Evolutionary conservation across 2,888 invertebrate genomes (phyloP).

Genomic region (Drymonia ruficornis): DNA sequence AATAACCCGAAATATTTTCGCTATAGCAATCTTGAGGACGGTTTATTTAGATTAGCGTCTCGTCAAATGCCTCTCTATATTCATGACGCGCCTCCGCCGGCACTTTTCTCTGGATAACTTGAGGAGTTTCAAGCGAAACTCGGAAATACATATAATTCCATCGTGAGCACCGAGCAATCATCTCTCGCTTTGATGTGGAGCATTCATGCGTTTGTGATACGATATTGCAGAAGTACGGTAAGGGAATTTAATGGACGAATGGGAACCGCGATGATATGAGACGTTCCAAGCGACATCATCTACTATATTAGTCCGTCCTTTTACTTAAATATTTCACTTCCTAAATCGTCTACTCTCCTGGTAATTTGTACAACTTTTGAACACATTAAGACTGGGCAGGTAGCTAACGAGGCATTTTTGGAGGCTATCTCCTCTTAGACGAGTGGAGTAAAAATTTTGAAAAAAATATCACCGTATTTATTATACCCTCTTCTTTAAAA

Average conservation of each 20-base stretch:
- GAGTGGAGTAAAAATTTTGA: too few species aligned
- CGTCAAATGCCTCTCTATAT: conserved; percentile 55
- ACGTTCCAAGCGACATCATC: too few species aligned
- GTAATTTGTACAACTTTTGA: too few species aligned
- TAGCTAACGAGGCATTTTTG: too few species aligned
- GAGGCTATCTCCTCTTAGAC: too few species aligned
- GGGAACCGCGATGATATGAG: conserved; percentile 5
- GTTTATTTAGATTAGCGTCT: conserved; percentile 65
- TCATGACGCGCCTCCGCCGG: conserved; percentile 51
- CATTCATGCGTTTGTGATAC: conserved; percentile 35
- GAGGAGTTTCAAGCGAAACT: conserved; percentile 43
- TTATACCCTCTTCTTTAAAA: too few species aligned
- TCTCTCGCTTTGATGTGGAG: conserved; percentile 37
- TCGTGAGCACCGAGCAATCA: conserved; percentile 39
- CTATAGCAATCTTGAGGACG: conserved; percentile 47
- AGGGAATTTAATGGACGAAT: conserved; percentile 12
- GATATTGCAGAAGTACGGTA: conserved; percentile 8
- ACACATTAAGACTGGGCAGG: too few species aligned
- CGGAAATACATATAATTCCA: conserved; percentile 50
- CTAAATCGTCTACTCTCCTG: too few species aligned
- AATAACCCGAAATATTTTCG: conserved; percentile 54
- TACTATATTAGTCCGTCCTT: too few species aligned
- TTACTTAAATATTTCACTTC: too few species aligned
- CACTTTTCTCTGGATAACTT: conserved; percentile 48
- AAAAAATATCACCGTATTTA: too few species aligned